Conservation (phyloP, 2,113 vertebrate species). For the Pedetes capensis region DNA sequence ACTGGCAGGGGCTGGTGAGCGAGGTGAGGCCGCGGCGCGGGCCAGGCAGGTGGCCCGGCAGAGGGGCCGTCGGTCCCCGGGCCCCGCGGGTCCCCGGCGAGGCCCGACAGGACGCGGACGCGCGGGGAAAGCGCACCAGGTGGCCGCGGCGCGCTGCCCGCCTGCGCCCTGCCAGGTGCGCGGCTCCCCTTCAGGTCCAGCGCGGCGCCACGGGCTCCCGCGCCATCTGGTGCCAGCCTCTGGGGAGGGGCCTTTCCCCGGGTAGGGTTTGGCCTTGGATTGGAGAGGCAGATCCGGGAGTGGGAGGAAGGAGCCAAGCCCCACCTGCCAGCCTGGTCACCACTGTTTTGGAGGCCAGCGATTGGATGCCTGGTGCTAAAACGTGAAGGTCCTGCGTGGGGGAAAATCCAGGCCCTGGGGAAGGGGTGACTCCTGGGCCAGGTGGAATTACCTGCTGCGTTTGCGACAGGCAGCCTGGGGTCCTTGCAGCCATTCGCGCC, state of each 20-base stretch:
- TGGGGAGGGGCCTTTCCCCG: slow-evolving; percentile 13
- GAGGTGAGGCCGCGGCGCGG: slow-evolving; percentile 88
- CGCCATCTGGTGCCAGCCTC: slow-evolving; percentile 34
- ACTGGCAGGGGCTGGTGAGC: slow-evolving; percentile 93
- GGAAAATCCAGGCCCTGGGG: not conserved
- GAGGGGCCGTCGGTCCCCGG: not conserved
- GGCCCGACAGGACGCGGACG: not conserved
- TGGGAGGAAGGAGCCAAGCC: slow-evolving; percentile 28
- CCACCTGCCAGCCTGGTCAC: slow-evolving; percentile 54
- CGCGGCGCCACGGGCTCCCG: not conserved
- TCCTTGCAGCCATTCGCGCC: not conserved
- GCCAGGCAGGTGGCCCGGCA: not conserved
- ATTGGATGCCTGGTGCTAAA: slow-evolving; percentile 40
- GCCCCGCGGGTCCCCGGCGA: not conserved
- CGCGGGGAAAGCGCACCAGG: not conserved
- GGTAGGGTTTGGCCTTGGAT: not conserved
- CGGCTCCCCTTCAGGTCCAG: not conserved
- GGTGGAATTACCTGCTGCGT: not conserved
- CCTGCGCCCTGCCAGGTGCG: no score
- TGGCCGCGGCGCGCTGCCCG: no score
- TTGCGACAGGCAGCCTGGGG: not conserved
- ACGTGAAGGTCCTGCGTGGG: not conserved
- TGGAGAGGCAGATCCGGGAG: slow-evolving; percentile 27
- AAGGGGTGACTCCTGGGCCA: not conserved
- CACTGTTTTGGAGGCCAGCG: slow-evolving; percentile 28